A percentile compares a stretch with the other conserved stretches of the same genome.
Conservation (phyloP, 2,113 vertebrate species). For the Paracanthobrama guichenoti region DNA sequence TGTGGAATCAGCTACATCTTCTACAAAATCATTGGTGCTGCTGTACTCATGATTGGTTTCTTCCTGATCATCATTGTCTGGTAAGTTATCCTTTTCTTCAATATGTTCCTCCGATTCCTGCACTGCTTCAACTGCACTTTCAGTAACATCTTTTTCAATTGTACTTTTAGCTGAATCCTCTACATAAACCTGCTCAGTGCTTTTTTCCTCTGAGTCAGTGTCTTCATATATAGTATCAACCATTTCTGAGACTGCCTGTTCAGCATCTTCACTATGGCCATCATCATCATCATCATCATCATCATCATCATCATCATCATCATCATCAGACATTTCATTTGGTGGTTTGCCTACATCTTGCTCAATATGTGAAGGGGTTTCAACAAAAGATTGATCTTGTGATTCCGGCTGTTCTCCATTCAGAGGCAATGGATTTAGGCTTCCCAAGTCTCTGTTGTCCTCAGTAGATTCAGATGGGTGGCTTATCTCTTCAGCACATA, state of each 20-base stretch:
- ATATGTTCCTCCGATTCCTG: slow-evolving; percentile 26
- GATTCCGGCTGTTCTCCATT: slow-evolving; percentile 40
- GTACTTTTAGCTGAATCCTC: slow-evolving; percentile 26
- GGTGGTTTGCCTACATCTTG: slow-evolving; percentile 11
- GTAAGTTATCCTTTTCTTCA: slow-evolving; percentile 1
- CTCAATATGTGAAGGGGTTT: slow-evolving; percentile 20
- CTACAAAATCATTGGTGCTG: neutral
- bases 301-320: neutral
- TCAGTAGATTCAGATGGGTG: slow-evolving; percentile 20
- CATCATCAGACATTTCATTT: slow-evolving; percentile 21
- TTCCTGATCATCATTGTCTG: slow-evolving; percentile 14
- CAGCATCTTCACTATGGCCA: slow-evolving; percentile 9
- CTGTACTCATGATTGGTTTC: slow-evolving; percentile 14
- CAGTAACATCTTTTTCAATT: slow-evolving; percentile 6
- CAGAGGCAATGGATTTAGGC: slow-evolving; percentile 28
- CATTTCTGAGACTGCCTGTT: slow-evolving; percentile 31
- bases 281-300: neutral
- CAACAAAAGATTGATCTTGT: slow-evolving; percentile 19
- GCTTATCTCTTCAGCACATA: slow-evolving; percentile 60
- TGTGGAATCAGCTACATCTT: slow-evolving; percentile 5
- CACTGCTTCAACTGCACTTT: slow-evolving; percentile 42
- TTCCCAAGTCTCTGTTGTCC: slow-evolving; percentile 47
- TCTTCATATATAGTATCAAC: slow-evolving; percentile 25
- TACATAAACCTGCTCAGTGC: neutral
- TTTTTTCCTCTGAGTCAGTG: slow-evolving; percentile 5